A percentile compares a stretch with the other conserved stretches of the same genome.
Conservation (phyloP, 1,140 invertebrate species). For the Dreissena polymorpha region DNA sequence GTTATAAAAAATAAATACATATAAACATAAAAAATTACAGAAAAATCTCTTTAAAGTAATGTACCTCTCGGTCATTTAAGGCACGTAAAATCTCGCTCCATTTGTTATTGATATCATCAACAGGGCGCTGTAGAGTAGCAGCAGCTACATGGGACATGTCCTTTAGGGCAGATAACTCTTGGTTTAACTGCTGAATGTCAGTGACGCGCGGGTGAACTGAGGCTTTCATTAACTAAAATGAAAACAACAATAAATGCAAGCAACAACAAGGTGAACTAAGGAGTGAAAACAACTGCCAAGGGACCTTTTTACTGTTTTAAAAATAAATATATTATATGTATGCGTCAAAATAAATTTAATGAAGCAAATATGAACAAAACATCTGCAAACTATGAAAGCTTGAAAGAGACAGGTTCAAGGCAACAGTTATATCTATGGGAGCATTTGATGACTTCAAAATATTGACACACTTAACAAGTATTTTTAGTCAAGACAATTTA, state of each 20-base stretch:
- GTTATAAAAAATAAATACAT: too few relatives aligned
- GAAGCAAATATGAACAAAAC: too few relatives aligned
- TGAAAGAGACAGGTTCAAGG: too few relatives aligned
- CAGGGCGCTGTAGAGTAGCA: conserved; percentile 86
- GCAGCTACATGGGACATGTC: conserved; percentile 91
- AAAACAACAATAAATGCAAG: conserved; percentile 6
- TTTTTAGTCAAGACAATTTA: too few relatives aligned
- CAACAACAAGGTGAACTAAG: not conserved
- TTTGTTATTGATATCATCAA: conserved; percentile 89
- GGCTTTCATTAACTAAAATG: conserved; percentile 74
- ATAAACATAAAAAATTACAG: too few relatives aligned
- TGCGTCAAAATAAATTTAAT: too few relatives aligned
- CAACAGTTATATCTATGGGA: too few relatives aligned
- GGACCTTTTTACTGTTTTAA: not conserved
- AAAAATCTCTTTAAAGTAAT: not conserved
- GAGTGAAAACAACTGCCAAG: too few relatives aligned
- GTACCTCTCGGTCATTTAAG: conserved; percentile 91
- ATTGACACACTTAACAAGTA: too few relatives aligned
- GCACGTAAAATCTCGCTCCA: conserved; percentile 95
- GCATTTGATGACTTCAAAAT: too few relatives aligned
- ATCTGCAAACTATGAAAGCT: too few relatives aligned
- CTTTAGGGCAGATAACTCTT: conserved; percentile 73
- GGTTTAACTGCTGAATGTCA: conserved; percentile 77
- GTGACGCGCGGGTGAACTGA: conserved; percentile 74
- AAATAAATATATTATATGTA: too few relatives aligned